A percentile compares a stretch with the other conserved stretches of the same genome.
These are phyloP conservation scores for Digitonthophagus gazella DNA, from an alignment of 2,888 invertebrate genomes.

Conservation along the genomic window DNA sequence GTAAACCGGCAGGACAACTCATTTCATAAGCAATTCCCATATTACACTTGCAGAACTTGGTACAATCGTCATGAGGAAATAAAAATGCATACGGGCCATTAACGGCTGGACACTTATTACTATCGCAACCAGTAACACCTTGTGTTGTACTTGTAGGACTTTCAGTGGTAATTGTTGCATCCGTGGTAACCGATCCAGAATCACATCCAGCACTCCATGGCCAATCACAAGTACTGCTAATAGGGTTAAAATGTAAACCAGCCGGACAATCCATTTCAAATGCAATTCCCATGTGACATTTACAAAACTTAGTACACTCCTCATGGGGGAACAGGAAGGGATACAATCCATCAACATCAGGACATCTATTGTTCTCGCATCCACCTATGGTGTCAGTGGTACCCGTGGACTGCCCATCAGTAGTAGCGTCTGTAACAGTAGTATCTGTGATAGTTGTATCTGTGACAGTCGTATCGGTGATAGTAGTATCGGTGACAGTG, in stretches of 20 bases:
- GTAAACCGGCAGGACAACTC: background rate
- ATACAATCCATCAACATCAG: conserved; percentile 19
- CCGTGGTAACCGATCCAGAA: background rate
- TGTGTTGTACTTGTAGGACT: background rate
- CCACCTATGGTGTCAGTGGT: background rate
- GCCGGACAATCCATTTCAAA: conserved; percentile 24
- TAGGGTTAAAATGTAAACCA: conserved; percentile 23
- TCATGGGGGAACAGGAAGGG: conserved; percentile 21
- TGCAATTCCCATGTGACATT: conserved; percentile 26
- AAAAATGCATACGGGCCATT: background rate
- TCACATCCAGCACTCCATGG: conserved; percentile 18
- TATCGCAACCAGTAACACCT: background rate
- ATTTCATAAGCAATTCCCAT: background rate
- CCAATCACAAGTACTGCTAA: conserved; percentile 19
- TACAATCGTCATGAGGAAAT: background rate
- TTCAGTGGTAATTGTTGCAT: background rate
- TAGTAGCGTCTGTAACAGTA: background rate
- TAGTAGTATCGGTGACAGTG: background rate
- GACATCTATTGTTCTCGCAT: conserved; percentile 17
- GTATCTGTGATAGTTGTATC: conserved; percentile 7
- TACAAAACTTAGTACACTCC: conserved; percentile 25
- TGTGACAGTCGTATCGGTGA: conserved; percentile 1
- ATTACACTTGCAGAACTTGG: conserved; percentile 6
- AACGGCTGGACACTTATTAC: background rate
- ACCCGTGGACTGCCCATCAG: background rate